phyloP scores from a whole-genome alignment of 2,113 vertebrate species.

The Bufo bufo region DNA sequence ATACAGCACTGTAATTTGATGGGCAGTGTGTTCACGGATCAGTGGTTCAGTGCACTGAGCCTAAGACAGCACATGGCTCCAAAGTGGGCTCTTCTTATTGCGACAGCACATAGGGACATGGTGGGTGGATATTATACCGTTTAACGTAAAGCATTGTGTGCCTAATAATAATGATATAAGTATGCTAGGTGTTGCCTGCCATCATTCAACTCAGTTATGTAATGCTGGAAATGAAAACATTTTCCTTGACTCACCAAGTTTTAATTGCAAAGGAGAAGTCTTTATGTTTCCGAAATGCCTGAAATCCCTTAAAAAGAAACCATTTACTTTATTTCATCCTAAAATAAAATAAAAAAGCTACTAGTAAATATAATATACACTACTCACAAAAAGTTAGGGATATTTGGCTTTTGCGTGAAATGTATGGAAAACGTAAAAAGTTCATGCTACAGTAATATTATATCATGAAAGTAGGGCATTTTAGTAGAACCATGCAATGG shows the following conservation, averaged over 20 bases:
- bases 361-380: neutral
- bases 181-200: slow-evolving; percentile 1
- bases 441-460: no score
- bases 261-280: neutral
- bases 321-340: neutral
- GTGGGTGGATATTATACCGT: slow-evolving; percentile 63
- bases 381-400: no score
- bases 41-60: slow-evolving; percentile 62
- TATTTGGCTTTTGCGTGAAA: no score
- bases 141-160: slow-evolving; percentile 71
- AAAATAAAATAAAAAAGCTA: neutral
- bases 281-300: neutral
- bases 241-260: neutral
- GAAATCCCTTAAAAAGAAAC: neutral
- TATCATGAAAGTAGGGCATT: no score
- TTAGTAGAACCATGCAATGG: no score
- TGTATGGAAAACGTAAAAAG: no score
- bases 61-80: slow-evolving; percentile 57
- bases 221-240: slow-evolving; percentile 5
- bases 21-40: slow-evolving; percentile 78
- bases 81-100: slow-evolving; percentile 65
- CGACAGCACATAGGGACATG: slow-evolving; percentile 69
- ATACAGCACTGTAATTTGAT: slow-evolving; percentile 85
- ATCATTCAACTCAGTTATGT: slow-evolving; percentile 15
- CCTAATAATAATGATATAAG: slow-evolving; percentile 68